Evolutionary conservation across 23 tunicate genomes (phyloP), one percentile per base, ranked within the genome.

Genomic region (Styela clava): DNA sequence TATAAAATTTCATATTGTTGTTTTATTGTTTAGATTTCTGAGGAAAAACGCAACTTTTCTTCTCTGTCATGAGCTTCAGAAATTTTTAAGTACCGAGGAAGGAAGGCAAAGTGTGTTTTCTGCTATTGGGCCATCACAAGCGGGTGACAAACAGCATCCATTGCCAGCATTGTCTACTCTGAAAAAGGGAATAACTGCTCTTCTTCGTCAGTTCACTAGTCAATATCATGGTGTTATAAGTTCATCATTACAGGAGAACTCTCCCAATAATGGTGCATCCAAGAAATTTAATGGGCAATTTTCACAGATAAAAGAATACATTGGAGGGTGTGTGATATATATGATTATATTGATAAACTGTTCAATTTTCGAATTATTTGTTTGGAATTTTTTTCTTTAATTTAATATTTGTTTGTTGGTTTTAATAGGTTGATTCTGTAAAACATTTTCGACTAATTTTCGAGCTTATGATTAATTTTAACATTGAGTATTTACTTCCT

Each of bases 31-130:
- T 70, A 88, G 94, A 0, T 65, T 83, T 3, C 82, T 91, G 9
- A 52, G 82, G 28, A 28, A 64, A 0, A 85, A 91, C 64, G 64
- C 87, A 22, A 91, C 78, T 32, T 91, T 81, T 65, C 44, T 82
- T 24, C 90, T 91, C 33, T 85, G 97, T 35, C 83, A 82, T 29
- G 87, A 85, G 25, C 78, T 91, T 32, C 97, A 85, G 31, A 78
- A 73, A 2, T 64, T 78, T 61, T 52, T 91, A 19, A 82, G 65
- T 32, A 69, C 76, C 5, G 63, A 69, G 1, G 87, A 82, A 2
- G 63, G 83, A 27, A 76, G 64, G 23, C 71, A 74, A 26, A 62
- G 37, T 36, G 24, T 44, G 33, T 37, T 85, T 52, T 78, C 73
- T 33, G 78, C 84, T 23, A 82, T 88, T 18, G 67, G 88, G 2